phyloP scores from a whole-genome alignment of 2,797 vertebrate species.

The Etheostoma nigrum region DNA sequence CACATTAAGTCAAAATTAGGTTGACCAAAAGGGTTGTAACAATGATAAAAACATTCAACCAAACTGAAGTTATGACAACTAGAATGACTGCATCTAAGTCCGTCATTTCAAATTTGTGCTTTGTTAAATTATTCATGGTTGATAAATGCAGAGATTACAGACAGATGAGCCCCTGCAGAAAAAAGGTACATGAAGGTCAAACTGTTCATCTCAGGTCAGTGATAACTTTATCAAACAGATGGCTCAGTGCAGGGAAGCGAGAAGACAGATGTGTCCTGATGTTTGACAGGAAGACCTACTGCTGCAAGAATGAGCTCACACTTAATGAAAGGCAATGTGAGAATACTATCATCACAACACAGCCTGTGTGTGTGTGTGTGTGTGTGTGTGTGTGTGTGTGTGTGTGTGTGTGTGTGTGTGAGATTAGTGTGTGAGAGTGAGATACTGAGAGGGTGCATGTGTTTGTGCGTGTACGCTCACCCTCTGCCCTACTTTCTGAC shows the following conservation, averaged over 20 bases:
- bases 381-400: conserved; percentile 10
- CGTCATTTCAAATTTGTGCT: background rate
- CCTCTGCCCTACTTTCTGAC: conserved; percentile 82
- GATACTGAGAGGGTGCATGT: conserved; percentile 36
- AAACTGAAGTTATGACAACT: background rate
- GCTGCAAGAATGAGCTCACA: background rate
- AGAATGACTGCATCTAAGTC: background rate
- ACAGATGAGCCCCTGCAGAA: conserved; percentile 33
- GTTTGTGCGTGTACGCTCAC: conserved; percentile 45
- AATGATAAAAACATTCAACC: background rate
- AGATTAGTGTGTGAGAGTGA: conserved; percentile 34
- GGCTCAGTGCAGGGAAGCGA: background rate
- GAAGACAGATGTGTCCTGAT: conserved; percentile 45
- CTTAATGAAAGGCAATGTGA: too few species aligned
- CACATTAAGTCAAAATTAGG: background rate
- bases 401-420: conserved; percentile 14
- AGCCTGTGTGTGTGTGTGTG: conserved; percentile 42
- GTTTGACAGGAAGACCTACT: conserved; percentile 4
- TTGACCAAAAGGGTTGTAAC: background rate
- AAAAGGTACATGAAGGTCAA: conserved; percentile 6
- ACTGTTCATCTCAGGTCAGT: conserved; percentile 17
- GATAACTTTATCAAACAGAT: conserved; percentile 8
- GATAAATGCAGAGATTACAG: background rate
- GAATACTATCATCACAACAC: too few species aligned
- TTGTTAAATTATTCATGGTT: background rate